Conservation (phyloP, 2,113 vertebrate species). For the Apaloderma vittatum region DNA sequence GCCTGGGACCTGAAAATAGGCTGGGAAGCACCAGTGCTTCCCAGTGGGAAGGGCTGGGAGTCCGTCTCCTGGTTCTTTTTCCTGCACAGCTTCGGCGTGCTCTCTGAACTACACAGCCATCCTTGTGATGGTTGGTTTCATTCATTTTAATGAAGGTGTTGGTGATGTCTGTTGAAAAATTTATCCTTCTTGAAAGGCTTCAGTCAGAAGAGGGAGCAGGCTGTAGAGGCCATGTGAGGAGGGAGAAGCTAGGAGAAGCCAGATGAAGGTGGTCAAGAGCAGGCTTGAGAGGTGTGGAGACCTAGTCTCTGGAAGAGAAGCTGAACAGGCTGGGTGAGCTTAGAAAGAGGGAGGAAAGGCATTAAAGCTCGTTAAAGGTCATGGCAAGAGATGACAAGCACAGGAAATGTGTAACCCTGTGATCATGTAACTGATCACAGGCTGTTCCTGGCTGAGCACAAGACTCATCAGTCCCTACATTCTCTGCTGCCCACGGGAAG, state of each 20-base stretch:
- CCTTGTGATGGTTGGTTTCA: not conserved
- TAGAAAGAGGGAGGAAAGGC: not conserved
- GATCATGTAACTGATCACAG: accelerated
- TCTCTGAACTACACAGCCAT: not conserved
- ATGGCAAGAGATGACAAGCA: not conserved
- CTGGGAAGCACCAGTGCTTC: not conserved
- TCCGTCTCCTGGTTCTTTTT: not conserved
- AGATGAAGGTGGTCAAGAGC: not conserved
- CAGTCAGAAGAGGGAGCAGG: not conserved
- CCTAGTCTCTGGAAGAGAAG: not conserved
- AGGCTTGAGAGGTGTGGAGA: not conserved
- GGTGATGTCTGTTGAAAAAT: not conserved
- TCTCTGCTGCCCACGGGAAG: not conserved
- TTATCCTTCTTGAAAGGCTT: not conserved
- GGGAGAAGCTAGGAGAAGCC: not conserved
- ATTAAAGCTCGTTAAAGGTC: not conserved
- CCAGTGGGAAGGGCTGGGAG: not conserved
- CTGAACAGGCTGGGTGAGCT: not conserved
- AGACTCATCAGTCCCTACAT: not conserved
- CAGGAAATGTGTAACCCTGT: not conserved
- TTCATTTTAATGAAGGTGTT: not conserved
- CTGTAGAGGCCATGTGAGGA: not conserved
- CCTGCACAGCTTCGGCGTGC: accelerated
- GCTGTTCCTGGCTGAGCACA: not conserved
- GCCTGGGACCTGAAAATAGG: not conserved